A percentile compares a stretch with the other conserved stretches of the same genome.
Evolutionary conservation across 2,797 vertebrate species (phyloP).

Genomic region (Clarias platycephalus): DNA sequence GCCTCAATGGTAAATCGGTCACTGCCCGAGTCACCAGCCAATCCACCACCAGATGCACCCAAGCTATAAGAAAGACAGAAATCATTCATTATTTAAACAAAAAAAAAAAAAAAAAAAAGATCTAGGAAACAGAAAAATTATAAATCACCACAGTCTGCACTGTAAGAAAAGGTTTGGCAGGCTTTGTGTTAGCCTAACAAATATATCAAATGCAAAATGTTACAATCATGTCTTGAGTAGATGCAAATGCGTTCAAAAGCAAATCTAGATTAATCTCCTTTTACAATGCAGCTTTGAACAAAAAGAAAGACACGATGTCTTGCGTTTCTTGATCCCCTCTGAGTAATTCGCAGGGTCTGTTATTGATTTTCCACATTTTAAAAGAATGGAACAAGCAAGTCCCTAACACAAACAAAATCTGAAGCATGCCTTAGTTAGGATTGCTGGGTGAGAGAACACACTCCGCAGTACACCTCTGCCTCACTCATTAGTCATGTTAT

Average conservation of each 20-base stretch:
- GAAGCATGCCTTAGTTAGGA: constrained; percentile 63
- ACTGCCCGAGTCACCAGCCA: constrained; percentile 83
- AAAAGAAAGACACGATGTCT: neutral
- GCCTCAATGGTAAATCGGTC: constrained; percentile 96
- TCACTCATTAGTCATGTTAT: constrained; percentile 55
- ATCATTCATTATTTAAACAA: constrained; percentile 41
- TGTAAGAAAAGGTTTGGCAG: neutral
- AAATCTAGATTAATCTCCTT: neutral
- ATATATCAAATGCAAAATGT: constrained; percentile 1
- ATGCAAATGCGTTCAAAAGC: constrained; percentile 13
- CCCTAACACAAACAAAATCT: constrained; percentile 9
- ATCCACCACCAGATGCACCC: constrained; percentile 85
- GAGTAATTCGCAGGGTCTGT: neutral
- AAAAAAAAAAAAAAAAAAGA: constrained; percentile 27
- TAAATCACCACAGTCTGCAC: neutral
- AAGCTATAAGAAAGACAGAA: constrained; percentile 71
- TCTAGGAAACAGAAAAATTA: neutral
- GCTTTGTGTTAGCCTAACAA: constrained; percentile 24
- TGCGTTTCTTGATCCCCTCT: neutral
- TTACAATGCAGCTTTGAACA: neutral
- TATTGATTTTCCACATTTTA: neutral
- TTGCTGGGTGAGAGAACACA: constrained; percentile 55
- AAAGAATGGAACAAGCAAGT: neutral
- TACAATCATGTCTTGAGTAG: neutral
- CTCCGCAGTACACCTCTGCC: constrained; percentile 57